phyloP scores from a whole-genome alignment of 2,888 invertebrate species.

The Ischnus inquisitorius region DNA sequence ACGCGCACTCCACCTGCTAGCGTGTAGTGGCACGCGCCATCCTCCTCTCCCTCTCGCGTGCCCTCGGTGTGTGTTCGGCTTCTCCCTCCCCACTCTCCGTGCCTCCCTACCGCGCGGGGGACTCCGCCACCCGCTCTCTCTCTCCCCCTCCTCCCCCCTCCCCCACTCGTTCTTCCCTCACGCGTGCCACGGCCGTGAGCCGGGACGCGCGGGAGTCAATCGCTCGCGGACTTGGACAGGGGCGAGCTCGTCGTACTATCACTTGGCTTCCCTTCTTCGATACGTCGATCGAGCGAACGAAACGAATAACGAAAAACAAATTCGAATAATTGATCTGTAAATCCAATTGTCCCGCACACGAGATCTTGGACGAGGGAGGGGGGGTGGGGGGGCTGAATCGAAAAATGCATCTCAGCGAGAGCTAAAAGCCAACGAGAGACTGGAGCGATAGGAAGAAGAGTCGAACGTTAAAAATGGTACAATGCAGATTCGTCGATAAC shows the following conservation, averaged over 20 bases:
- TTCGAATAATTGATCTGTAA: background rate
- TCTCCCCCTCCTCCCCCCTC: slow-evolving; percentile 76
- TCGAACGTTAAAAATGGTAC: background rate
- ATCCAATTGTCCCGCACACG: background rate
- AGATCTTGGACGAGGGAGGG: background rate
- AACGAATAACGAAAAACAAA: background rate
- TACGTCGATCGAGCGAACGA: background rate
- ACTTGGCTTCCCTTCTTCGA: background rate
- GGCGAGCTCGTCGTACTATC: slow-evolving; percentile 71
- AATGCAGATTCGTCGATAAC: background rate
- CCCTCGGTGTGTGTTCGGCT: slow-evolving; percentile 74
- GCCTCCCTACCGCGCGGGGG: slow-evolving; percentile 76
- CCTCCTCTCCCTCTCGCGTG: slow-evolving; percentile 76
- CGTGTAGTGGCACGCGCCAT: slow-evolving; percentile 84
- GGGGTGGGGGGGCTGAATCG: background rate
- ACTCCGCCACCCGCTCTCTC: slow-evolving; percentile 75
- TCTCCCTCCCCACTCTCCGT: slow-evolving; percentile 73
- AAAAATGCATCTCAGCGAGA: background rate
- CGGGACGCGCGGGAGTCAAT: slow-evolving; percentile 83
- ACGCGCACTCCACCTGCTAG: slow-evolving; percentile 85
- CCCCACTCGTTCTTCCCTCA: slow-evolving; percentile 78
- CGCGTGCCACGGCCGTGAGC: slow-evolving; percentile 82
- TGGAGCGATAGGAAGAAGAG: background rate
- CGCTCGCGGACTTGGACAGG: slow-evolving; percentile 83
- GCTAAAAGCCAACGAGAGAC: background rate